Evolutionary conservation across 1,140 invertebrate species (phyloP).

Genomic region (Drosophila littoralis): DNA sequence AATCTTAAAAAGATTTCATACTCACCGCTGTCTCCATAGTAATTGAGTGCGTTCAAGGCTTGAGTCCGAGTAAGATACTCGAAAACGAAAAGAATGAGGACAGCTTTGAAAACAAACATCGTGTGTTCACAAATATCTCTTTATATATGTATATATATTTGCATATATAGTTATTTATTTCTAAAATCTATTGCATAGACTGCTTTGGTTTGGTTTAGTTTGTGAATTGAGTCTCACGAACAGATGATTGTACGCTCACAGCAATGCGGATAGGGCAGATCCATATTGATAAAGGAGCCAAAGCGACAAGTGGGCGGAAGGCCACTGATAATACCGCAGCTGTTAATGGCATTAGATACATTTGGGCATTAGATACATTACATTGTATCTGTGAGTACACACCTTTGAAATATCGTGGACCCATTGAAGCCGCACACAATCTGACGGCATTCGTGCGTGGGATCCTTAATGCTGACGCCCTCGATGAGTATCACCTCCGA

Average conservation of each 20-base stretch:
- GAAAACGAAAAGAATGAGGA: slow-evolving; percentile 3
- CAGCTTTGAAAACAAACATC: neutral
- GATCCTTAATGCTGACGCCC: slow-evolving; percentile 62
- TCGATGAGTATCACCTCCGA: slow-evolving; percentile 42
- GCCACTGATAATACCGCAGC: slow-evolving; percentile 48
- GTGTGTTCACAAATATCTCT: neutral
- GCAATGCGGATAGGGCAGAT: slow-evolving; percentile 53
- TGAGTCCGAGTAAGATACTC: neutral
- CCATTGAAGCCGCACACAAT: slow-evolving; percentile 57
- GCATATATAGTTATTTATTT: neutral
- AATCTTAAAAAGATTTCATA: neutral
- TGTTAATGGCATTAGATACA: slow-evolving; percentile 3
- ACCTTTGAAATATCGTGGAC: slow-evolving; percentile 47
- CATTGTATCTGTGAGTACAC: neutral
- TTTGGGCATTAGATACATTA: neutral
- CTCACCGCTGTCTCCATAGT: slow-evolving; percentile 45
- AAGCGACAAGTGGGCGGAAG: slow-evolving; percentile 8
- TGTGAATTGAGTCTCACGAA: neutral
- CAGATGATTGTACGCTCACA: slow-evolving; percentile 34
- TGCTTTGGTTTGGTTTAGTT: slow-evolving; percentile 5
- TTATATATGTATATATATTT: neutral
- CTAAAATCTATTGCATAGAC: slow-evolving; percentile 1
- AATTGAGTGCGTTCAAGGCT: slow-evolving; percentile 28
- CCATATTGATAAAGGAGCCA: slow-evolving; percentile 12
- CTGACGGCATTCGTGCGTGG: slow-evolving; percentile 54